Percentiles rank a stretch among this genome's conserved stretches.
Conservation (phyloP, 2,888 invertebrate genomes). For the Eupithecia inturbata region DNA sequence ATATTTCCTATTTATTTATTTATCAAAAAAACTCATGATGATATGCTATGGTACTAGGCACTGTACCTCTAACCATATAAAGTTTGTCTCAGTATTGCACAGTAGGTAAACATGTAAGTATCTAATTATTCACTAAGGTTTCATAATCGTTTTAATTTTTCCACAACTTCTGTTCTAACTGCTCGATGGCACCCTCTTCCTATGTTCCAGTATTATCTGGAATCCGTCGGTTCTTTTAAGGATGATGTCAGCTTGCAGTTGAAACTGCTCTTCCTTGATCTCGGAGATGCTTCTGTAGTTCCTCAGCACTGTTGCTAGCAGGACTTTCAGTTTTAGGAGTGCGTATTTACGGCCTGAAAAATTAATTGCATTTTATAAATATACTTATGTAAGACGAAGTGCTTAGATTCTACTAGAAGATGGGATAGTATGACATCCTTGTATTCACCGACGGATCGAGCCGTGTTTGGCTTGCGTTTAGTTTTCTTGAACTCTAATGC, state of each 20-base stretch:
- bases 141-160: neutral
- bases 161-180: neutral
- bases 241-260: constrained; percentile 89
- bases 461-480: neutral
- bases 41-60: neutral
- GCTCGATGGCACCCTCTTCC: constrained; percentile 60
- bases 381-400: neutral
- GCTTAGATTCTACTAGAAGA: neutral
- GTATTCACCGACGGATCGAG: neutral
- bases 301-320: constrained; percentile 88
- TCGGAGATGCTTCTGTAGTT: constrained; percentile 87
- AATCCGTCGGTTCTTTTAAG: constrained; percentile 90
- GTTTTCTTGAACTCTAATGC: neutral
- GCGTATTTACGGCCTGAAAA: constrained; percentile 89
- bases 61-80: neutral
- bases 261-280: constrained; percentile 86
- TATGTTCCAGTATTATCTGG: constrained; percentile 87
- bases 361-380: neutral
- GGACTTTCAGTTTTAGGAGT: constrained; percentile 89
- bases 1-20: neutral
- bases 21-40: neutral
- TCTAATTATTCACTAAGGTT: neutral
- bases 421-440: neutral
- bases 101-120: neutral
- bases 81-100: neutral